A percentile compares a stretch with the other conserved stretches of the same genome.
These are phyloP conservation scores for Tetragnatha versicolor DNA, from an alignment of 1,140 invertebrate genomes.

Conservation along the genomic window DNA sequence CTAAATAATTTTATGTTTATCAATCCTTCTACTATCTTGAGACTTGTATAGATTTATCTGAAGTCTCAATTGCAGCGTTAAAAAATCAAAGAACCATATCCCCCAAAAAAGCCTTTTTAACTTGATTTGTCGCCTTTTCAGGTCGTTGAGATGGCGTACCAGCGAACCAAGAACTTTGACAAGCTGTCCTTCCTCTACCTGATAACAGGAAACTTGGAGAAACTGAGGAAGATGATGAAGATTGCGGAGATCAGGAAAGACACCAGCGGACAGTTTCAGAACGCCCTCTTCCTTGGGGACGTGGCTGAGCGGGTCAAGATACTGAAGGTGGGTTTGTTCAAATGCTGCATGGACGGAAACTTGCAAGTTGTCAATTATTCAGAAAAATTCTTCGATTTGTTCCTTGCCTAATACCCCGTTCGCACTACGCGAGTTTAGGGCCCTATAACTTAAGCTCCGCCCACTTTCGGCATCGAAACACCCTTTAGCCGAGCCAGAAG, in stretches of 20 bases:
- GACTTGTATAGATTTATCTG: too few relatives aligned
- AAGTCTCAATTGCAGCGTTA: too few relatives aligned
- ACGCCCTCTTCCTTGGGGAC: conserved; percentile 90
- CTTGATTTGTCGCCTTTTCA: conserved; percentile 34
- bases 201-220: conserved; percentile 98
- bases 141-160: conserved; percentile 98
- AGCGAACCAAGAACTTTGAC: conserved; percentile 99
- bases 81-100: not conserved
- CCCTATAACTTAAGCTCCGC: too few relatives aligned
- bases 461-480: too few relatives aligned
- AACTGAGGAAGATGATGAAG: conserved; percentile 98
- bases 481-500: too few relatives aligned
- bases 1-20: too few relatives aligned
- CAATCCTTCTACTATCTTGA: too few relatives aligned
- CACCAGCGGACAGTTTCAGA: conserved; percentile 95
- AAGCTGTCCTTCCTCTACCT: conserved; percentile 98
- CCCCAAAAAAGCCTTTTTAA: not conserved
- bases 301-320: conserved; percentile 88
- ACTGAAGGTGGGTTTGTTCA: conserved; percentile 79
- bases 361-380: too few relatives aligned
- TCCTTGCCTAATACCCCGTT: too few relatives aligned
- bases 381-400: too few relatives aligned
- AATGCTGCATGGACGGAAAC: too few relatives aligned
- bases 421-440: too few relatives aligned
- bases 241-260: conserved; percentile 97